Evolutionary conservation across 53 echinoderm and acorn worm genomes (phyloP).

Genomic region (Apostichopus leukothele): DNA sequence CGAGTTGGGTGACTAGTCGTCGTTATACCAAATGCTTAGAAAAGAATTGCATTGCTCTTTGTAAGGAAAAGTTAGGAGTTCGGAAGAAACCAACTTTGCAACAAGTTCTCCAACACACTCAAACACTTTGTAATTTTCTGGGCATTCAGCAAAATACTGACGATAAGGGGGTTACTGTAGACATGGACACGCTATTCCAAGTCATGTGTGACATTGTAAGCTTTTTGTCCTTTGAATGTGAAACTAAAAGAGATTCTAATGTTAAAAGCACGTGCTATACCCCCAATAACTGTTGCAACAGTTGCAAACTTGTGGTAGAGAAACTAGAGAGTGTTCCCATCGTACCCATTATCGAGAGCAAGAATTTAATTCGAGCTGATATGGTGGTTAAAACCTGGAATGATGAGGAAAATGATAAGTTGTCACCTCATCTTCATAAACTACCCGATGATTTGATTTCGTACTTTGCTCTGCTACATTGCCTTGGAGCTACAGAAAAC

Average conservation of each 20-base stretch:
- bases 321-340: background rate
- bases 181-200: background rate
- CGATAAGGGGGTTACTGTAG: background rate
- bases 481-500: background rate
- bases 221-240: background rate
- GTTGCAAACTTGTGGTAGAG: background rate
- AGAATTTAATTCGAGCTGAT: background rate
- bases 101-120: background rate
- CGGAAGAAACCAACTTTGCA: background rate
- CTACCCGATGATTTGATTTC: background rate
- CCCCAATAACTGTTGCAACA: background rate
- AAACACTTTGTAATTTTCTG: conserved; percentile 6
- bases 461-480: background rate
- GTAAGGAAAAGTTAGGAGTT: background rate
- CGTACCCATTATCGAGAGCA: background rate
- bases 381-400: conserved; percentile 22
- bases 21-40: background rate
- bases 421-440: background rate
- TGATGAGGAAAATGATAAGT: background rate
- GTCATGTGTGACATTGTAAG: background rate
- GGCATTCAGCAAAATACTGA: background rate
- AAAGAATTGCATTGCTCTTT: background rate
- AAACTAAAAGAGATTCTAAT: background rate
- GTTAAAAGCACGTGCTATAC: background rate
- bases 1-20: background rate